A percentile compares a stretch with the other conserved stretches of the same genome.
phyloP scores from a whole-genome alignment of 2,888 invertebrate species.

The Phaonia tiefii region DNA sequence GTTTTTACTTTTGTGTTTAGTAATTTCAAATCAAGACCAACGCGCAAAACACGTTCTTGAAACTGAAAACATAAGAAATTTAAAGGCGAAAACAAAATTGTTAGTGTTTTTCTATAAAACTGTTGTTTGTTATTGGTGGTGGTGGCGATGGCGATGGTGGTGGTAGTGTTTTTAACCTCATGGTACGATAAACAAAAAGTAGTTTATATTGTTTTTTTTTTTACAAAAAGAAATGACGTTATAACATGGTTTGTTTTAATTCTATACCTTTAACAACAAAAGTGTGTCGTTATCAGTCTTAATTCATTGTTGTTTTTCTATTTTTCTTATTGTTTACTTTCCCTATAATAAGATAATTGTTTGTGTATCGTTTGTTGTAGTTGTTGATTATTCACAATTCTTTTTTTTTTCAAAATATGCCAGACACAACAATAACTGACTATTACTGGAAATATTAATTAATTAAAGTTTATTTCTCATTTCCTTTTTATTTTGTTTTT shows the following conservation, averaged over 20 bases:
- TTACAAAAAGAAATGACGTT: constrained; percentile 41
- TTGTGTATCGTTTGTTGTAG: constrained; percentile 20
- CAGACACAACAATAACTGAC: neutral
- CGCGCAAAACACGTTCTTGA: constrained; percentile 60
- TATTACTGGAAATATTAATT: too few relatives aligned
- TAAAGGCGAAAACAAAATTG: constrained; percentile 7
- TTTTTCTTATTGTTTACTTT: too few relatives aligned
- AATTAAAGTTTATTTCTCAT: too few relatives aligned
- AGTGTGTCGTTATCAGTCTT: constrained; percentile 38
- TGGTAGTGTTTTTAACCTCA: neutral
- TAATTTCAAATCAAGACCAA: constrained; percentile 54
- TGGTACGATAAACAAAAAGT: neutral
- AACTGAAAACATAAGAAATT: constrained; percentile 24
- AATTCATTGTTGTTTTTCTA: too few relatives aligned
- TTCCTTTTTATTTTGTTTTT: too few relatives aligned
- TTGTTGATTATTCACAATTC: constrained; percentile 1
- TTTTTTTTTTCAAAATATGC: neutral
- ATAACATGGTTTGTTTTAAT: constrained; percentile 13
- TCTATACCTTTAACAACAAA: constrained; percentile 34
- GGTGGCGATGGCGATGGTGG: neutral
- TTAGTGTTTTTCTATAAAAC: neutral
- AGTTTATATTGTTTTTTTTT: constrained; percentile 38
- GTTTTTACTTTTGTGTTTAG: constrained; percentile 43
- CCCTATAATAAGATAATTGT: too few relatives aligned
- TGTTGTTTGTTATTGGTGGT: constrained; percentile 4